Percentiles rank a stretch among this genome's conserved stretches.
Evolutionary conservation across 2,888 invertebrate species (phyloP).

Genomic region (Polyploca ridens): DNA sequence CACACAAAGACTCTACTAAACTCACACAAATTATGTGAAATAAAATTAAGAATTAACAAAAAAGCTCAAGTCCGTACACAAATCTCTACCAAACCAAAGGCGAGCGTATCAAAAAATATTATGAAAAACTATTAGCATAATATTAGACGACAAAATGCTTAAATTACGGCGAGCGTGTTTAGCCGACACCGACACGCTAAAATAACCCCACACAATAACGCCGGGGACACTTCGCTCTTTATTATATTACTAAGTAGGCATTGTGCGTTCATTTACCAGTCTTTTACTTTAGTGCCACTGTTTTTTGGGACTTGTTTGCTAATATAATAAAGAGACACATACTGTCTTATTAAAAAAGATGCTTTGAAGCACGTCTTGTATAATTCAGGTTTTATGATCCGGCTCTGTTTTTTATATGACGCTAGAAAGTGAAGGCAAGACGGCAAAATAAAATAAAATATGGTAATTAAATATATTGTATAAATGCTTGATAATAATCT

Average conservation of each 20-base stretch:
- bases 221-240: constrained; percentile 13
- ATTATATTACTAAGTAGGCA: constrained; percentile 7
- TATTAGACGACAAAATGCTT: constrained; percentile 75
- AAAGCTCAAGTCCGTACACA: constrained; percentile 21
- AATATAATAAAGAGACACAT: no score
- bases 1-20: no score
- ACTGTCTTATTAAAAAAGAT: no score
- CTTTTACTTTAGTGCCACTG: neutral
- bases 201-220: constrained; percentile 19
- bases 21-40: no score
- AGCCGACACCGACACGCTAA: constrained; percentile 59
- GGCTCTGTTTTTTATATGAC: no score
- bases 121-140: constrained; percentile 77
- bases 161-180: constrained; percentile 55
- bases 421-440: no score
- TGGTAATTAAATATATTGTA: no score
- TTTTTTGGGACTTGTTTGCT: no score
- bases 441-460: no score
- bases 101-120: constrained; percentile 76
- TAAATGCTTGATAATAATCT: no score
- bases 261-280: neutral
- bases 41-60: constrained; percentile 29
- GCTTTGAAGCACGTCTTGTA: no score
- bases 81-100: constrained; percentile 32
- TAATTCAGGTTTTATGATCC: no score